phyloP scores from a whole-genome alignment of 35 echinoderm and acorn worm genomes.

The Lytechinus pictus region DNA sequence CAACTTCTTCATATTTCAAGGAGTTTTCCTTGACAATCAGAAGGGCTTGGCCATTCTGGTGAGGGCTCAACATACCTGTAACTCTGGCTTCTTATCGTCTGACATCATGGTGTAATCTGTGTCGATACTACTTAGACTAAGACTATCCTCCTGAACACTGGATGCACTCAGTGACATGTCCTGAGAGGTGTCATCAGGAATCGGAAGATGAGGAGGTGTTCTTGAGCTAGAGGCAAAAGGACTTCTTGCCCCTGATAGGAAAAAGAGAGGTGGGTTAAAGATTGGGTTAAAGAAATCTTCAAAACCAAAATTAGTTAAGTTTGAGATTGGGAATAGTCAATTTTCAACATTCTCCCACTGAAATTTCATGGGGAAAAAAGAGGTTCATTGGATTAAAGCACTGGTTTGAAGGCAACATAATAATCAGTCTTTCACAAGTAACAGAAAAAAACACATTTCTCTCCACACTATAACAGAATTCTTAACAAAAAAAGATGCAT shows the following conservation, averaged over 20 bases:
- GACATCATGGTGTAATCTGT: slow-evolving; percentile 59
- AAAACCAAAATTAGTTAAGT: not conserved
- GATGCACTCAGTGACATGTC: slow-evolving; percentile 74
- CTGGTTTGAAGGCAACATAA: too few relatives aligned
- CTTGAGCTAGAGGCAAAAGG: slow-evolving; percentile 27
- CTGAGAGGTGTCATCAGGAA: slow-evolving; percentile 72
- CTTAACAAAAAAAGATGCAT: not conserved
- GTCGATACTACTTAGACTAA: slow-evolving; percentile 73
- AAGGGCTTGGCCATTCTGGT: too few relatives aligned
- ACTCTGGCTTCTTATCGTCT: slow-evolving; percentile 33
- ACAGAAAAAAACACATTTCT: not conserved
- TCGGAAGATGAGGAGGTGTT: slow-evolving; percentile 47
- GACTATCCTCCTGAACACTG: slow-evolving; percentile 71
- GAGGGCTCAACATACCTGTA: slow-evolving; percentile 33
- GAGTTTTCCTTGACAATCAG: too few relatives aligned
- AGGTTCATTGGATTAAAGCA: too few relatives aligned
- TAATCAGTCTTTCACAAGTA: too few relatives aligned
- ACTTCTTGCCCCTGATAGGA: not conserved
- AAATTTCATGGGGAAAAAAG: too few relatives aligned
- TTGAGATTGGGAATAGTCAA: too few relatives aligned
- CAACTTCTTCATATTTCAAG: too few relatives aligned
- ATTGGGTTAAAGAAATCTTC: not conserved
- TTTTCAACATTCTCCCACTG: too few relatives aligned
- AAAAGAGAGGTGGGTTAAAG: not conserved
- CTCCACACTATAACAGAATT: not conserved